Evolutionary conservation across 1,140 invertebrate species (phyloP).

Genomic region (Maniola jurtina): DNA sequence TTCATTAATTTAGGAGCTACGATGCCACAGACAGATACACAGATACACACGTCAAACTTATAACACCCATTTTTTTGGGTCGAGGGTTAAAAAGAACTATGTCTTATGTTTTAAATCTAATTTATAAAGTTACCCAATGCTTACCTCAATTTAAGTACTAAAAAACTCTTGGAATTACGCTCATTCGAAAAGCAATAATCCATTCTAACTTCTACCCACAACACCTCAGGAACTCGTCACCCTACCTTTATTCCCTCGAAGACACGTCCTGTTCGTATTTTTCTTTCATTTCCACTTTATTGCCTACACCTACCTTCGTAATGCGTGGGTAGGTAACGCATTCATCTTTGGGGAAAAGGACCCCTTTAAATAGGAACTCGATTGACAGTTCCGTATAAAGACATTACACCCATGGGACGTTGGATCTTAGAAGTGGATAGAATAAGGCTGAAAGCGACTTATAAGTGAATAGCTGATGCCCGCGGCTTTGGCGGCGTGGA

Average conservation of each 20-base stretch:
- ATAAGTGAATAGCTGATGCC: no score
- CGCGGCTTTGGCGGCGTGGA: no score
- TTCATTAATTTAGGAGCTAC: no score
- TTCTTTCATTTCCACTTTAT: constrained; percentile 14
- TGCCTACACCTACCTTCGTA: neutral
- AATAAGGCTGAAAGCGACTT: neutral
- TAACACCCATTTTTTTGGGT: no score
- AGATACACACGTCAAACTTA: no score
- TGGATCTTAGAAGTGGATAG: neutral
- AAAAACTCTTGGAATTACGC: neutral
- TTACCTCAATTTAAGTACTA: neutral
- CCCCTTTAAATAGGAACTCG: constrained; percentile 1
- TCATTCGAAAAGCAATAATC: constrained; percentile 1
- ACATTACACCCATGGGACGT: neutral
- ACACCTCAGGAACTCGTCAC: neutral
- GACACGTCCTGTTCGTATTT: constrained; percentile 3
- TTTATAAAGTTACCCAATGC: no score
- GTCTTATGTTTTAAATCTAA: neutral
- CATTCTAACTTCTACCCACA: neutral
- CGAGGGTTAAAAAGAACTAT: no score
- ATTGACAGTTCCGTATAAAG: constrained; percentile 7
- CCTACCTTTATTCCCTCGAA: neutral
- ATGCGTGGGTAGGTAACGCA: constrained; percentile 3
- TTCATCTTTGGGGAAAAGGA: constrained; percentile 11
- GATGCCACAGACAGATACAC: no score